Evolutionary conservation across 2,888 invertebrate species (phyloP).

Genomic region (Habroteleia sp.): DNA sequence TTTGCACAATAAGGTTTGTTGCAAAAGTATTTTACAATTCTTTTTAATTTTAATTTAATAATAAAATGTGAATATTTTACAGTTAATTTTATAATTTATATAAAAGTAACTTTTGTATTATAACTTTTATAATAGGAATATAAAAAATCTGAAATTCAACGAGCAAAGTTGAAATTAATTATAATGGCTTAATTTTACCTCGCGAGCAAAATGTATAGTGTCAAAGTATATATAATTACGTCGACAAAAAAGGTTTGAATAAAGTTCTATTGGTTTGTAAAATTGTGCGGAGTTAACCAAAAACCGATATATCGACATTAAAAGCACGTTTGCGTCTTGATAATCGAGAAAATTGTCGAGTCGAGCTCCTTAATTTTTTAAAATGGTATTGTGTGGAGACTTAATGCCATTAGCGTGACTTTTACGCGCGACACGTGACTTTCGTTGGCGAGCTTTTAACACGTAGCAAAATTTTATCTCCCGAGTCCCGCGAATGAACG

Average conservation of each 20-base stretch:
- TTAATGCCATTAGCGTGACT: constrained; percentile 56
- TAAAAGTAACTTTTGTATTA: no score
- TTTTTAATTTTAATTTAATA: no score
- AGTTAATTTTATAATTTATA: no score
- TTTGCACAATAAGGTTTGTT: no score
- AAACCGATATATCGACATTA: constrained; percentile 48
- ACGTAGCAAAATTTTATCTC: constrained; percentile 39
- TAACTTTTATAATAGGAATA: no score
- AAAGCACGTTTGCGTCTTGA: constrained; percentile 48
- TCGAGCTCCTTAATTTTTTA: constrained; percentile 49
- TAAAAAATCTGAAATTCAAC: no score
- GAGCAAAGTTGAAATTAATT: no score
- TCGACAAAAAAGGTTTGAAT: neutral
- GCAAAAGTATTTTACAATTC: no score
- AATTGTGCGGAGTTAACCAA: constrained; percentile 35
- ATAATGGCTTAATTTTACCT: no score
- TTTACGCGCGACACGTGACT: constrained; percentile 59
- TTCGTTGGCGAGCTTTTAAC: constrained; percentile 41
- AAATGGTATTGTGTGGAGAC: constrained; percentile 50
- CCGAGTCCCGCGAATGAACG: constrained; percentile 12
- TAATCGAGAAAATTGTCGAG: constrained; percentile 50
- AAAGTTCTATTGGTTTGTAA: constrained; percentile 4
- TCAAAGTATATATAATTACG: constrained; percentile 17
- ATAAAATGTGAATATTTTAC: no score
- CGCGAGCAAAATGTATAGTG: no score